Evolutionary conservation across 2,797 vertebrate species (phyloP), one percentile per base, ranked within the genome.

Genomic region (Eremophila alpestris): DNA sequence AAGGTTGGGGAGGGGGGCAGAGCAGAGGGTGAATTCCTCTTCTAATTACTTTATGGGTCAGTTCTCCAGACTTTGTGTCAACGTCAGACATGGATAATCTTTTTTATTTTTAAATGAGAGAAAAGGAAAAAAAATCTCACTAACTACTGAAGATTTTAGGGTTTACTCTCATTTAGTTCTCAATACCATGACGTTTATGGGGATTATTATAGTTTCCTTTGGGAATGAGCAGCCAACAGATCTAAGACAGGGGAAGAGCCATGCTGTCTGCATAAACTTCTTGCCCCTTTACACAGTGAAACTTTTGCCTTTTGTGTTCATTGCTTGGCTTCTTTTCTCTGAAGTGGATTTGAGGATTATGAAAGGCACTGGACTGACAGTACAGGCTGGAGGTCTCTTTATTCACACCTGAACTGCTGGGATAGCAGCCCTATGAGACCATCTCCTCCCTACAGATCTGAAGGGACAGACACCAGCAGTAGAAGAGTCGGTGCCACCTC

Each of bases 41-140:
- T 98, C 98, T 99, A 99, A 99, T 99, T 98, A 99, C 98, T 98
- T 99, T 97, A 98, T 93, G 98, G 98, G 98, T 99, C 98, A 99
- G 95, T 97, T 98, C 98, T 98, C 97, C 95, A 96, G 98, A 98
- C 98, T 98, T 98, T 95, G 97, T 98, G 98, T 99, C 98, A 98
- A 97, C 98, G 98, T 98, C 98, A 98, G 98, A 98, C 98, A 98
- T 97, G 97, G 98, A 94, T 98, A 98, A 98, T 98, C 97, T 98
- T 91, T 96, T 89, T 83, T 52, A 63, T 90, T 94, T 95, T 93
- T 82, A 82, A 96, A 81, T 92, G 81, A 94, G 89, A 95, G 89
- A 95, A 97, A 96, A 96, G 80, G 81, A 59, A 83, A 64, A 91
- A 97, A 95, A 94, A 73, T 41, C 75, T 90, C 69, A 90, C 59